Evolutionary conservation across 2,888 invertebrate genomes (phyloP).

Genomic region (Sinopyrophorus schimmeli): DNA sequence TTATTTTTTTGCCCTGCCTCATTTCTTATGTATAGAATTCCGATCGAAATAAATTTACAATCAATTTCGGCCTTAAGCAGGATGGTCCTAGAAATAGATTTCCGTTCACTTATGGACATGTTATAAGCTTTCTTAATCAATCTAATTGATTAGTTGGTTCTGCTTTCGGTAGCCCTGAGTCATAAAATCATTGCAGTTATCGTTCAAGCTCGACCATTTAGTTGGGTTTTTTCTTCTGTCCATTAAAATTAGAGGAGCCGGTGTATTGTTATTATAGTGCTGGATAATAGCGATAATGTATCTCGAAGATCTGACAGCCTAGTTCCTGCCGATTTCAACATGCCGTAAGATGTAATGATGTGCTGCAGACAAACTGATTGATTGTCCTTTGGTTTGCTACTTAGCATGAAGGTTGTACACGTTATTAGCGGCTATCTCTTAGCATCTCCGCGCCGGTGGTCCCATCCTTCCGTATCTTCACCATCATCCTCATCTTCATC

Average conservation of each 20-base stretch:
- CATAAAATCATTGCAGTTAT: constrained; percentile 12
- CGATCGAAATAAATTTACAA: too few relatives aligned
- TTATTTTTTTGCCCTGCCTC: too few relatives aligned
- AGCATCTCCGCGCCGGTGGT: constrained; percentile 49
- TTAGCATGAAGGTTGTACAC: constrained; percentile 51
- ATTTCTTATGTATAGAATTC: too few relatives aligned
- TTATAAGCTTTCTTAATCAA: too few relatives aligned
- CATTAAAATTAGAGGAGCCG: constrained; percentile 10
- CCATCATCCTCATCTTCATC: constrained; percentile 21
- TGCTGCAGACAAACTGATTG: constrained; percentile 45
- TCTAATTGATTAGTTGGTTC: constrained; percentile 21
- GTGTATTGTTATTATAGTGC: constrained; percentile 15
- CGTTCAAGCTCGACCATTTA: constrained; percentile 16
- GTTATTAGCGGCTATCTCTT: constrained; percentile 52
- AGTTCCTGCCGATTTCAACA: constrained; percentile 37
- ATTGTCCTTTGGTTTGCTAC: constrained; percentile 48
- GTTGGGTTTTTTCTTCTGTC: constrained; percentile 10
- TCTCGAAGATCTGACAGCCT: constrained; percentile 34
- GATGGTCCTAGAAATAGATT: too few relatives aligned
- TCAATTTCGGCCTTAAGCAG: too few relatives aligned
- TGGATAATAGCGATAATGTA: constrained; percentile 29
- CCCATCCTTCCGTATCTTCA: constrained; percentile 42
- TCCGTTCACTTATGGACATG: too few relatives aligned
- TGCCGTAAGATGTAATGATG: constrained; percentile 40
- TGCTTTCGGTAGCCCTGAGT: constrained; percentile 22